A percentile compares a stretch with the other conserved stretches of the same genome.
Conservation (phyloP, 2,113 vertebrate species). For the Picathartes gymnocephalus region DNA sequence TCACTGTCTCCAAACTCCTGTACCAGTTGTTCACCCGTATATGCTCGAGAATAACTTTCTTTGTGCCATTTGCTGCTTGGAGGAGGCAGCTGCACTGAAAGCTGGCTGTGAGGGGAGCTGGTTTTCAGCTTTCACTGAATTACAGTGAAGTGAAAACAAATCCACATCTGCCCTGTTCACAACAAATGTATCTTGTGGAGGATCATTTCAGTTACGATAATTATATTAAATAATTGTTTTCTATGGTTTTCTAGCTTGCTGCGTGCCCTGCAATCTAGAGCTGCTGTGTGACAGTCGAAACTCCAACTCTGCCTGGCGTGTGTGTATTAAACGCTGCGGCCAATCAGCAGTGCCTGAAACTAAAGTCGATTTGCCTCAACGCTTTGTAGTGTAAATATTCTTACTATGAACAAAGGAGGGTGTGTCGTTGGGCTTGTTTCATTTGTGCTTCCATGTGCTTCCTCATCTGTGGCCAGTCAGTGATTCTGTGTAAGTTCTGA, state of each 20-base stretch:
- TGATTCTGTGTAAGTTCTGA: neutral
- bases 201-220: neutral
- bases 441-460: neutral
- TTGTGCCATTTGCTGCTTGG: neutral
- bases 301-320: neutral
- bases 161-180: neutral
- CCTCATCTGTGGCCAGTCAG: neutral
- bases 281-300: slow-evolving; percentile 11
- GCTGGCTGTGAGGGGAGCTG: neutral
- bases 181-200: neutral
- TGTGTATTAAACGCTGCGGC: neutral
- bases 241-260: neutral
- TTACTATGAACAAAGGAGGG: slow-evolving; percentile 56
- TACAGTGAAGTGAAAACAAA: neutral
- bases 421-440: slow-evolving; percentile 18
- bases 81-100: neutral
- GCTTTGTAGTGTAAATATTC: slow-evolving; percentile 57
- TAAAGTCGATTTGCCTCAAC: neutral
- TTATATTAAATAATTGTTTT: neutral
- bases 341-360: slow-evolving; percentile 40
- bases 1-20: neutral
- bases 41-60: neutral
- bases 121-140: neutral
- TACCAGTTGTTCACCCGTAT: neutral
- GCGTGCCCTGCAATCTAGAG: neutral